Evolutionary conservation across 2,888 invertebrate genomes (phyloP).

Genomic region (Branchellion lobata): DNA sequence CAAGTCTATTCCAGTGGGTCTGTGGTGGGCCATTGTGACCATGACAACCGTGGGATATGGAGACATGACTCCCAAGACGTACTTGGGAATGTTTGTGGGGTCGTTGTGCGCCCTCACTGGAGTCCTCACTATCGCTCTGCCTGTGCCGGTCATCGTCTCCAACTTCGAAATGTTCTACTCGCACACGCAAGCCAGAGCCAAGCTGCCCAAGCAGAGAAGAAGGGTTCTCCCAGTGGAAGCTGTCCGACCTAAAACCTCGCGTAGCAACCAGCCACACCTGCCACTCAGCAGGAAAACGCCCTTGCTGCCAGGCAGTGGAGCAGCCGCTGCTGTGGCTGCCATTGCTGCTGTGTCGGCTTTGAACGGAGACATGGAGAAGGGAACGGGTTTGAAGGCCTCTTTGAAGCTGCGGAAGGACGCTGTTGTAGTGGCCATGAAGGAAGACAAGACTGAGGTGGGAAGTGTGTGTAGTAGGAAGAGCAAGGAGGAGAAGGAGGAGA

Average conservation of each 20-base stretch:
- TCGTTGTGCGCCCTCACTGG: conserved; percentile 56
- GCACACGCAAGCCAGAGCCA: conserved; percentile 93
- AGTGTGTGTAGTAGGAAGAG: no score
- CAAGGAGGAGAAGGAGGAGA: no score
- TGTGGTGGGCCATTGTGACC: conserved; percentile 96
- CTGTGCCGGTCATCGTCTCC: conserved; percentile 90
- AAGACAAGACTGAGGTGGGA: no score
- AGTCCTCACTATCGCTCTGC: conserved; percentile 72
- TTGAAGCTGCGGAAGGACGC: no score
- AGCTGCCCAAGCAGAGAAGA: conserved; percentile 85
- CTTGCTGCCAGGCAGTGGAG: conserved; percentile 62
- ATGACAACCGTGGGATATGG: conserved; percentile 88
- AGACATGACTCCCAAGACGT: conserved; percentile 55
- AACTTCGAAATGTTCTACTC: conserved; percentile 97
- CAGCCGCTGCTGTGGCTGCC: conserved; percentile 57
- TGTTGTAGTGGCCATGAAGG: no score
- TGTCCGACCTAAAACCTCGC: conserved; percentile 60
- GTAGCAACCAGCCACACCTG: conserved; percentile 6
- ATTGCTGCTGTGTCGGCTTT: conserved; percentile 67
- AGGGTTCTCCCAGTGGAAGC: conserved; percentile 81
- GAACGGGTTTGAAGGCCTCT: not conserved
- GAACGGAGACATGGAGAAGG: conserved; percentile 67
- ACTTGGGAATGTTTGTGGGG: conserved; percentile 55
- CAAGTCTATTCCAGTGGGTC: conserved; percentile 74
- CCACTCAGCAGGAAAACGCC: conserved; percentile 15